Evolutionary conservation across 35 echinoderm and acorn worm species (phyloP).

Genomic region (Heliocidaris erythrogramma): DNA sequence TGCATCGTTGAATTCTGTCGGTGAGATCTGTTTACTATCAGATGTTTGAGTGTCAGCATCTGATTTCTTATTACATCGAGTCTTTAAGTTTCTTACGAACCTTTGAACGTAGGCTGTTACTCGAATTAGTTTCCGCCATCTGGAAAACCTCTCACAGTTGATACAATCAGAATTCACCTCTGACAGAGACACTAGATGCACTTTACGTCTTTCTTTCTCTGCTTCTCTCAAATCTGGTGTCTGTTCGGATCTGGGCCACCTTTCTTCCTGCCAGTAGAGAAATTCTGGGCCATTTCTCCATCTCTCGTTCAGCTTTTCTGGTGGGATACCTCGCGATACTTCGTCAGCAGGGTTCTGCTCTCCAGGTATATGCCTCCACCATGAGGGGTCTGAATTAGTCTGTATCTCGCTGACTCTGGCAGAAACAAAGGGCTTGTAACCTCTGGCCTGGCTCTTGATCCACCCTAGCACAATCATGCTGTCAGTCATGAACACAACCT

Average conservation of each 20-base stretch:
- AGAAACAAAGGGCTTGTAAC: constrained; percentile 48
- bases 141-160: no score
- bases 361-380: constrained; percentile 56
- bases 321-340: constrained; percentile 32
- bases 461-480: constrained; percentile 55
- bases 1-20: no score
- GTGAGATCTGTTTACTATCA: no score
- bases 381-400: not conserved
- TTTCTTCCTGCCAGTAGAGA: not conserved
- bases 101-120: no score
- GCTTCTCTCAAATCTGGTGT: not conserved
- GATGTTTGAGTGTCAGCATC: no score
- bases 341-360: constrained; percentile 20
- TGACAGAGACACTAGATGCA: no score
- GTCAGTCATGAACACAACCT: constrained; percentile 43
- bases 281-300: constrained; percentile 49
- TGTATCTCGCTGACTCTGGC: constrained; percentile 37
- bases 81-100: no score
- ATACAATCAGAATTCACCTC: no score
- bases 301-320: not conserved
- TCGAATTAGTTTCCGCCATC: no score
- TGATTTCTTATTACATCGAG: no score
- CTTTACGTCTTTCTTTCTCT: no score
- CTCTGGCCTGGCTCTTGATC: not conserved
- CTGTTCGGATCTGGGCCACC: constrained; percentile 35